Evolutionary conservation across 1,140 invertebrate species (phyloP).

Genomic region (Bombus confusus): DNA sequence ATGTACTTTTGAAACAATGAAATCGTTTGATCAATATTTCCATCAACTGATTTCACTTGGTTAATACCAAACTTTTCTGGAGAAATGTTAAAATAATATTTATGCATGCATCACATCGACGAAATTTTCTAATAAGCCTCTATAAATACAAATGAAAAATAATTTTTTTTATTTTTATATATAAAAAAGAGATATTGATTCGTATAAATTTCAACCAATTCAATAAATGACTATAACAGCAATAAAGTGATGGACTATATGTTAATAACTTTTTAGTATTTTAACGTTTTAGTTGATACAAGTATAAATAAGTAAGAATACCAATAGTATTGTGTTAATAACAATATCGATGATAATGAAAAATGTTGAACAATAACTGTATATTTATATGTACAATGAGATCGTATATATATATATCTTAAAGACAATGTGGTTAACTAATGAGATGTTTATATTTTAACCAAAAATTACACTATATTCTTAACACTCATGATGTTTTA

Average conservation of each 20-base stretch:
- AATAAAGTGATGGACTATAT: background rate
- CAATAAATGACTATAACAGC: background rate
- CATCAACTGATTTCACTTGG: background rate
- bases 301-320: constrained; percentile 8
- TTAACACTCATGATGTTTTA: constrained; percentile 66
- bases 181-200: background rate
- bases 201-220: background rate
- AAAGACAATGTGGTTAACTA: constrained; percentile 75
- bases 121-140: background rate
- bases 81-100: constrained; percentile 3
- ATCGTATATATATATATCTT: constrained; percentile 40
- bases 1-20: background rate
- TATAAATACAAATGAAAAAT: constrained; percentile 13
- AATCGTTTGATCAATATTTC: constrained; percentile 4
- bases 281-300: background rate
- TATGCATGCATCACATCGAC: background rate
- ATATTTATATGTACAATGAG: constrained; percentile 9
- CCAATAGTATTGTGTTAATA: background rate
- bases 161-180: background rate
- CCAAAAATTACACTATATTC: constrained; percentile 58
- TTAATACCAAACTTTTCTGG: too few species aligned
- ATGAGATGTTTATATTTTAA: constrained; percentile 56
- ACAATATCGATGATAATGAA: constrained; percentile 4
- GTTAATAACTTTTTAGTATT: constrained; percentile 15
- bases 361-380: constrained; percentile 1